A percentile compares a stretch with the other conserved stretches of the same genome.
phyloP scores from a whole-genome alignment of 2,888 invertebrate species.

The Trisateles emortualis region DNA sequence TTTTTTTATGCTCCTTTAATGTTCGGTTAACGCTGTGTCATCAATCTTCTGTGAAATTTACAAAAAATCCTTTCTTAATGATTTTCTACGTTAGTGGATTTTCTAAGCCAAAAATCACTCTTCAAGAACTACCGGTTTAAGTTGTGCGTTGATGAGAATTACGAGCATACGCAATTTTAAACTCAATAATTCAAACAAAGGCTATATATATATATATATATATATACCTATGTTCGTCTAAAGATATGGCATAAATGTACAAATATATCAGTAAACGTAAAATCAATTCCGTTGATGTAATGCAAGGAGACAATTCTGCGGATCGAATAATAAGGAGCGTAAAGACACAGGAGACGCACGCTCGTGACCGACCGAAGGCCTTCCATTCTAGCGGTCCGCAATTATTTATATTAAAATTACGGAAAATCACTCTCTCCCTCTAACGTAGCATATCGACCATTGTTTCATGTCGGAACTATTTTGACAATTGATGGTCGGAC shows the following conservation, averaged over 20 bases:
- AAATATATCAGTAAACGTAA: constrained; percentile 24
- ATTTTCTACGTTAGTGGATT: too few relatives aligned
- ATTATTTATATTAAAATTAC: constrained; percentile 76
- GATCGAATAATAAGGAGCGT: constrained; percentile 57
- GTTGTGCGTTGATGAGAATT: too few relatives aligned
- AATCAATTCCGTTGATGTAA: constrained; percentile 42
- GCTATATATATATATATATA: background rate
- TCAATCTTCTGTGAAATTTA: too few relatives aligned
- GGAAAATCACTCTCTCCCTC: constrained; percentile 72
- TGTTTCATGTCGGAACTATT: constrained; percentile 67
- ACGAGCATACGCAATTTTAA: background rate
- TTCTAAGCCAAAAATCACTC: too few relatives aligned
- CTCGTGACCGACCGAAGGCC: constrained; percentile 71
- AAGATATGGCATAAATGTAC: background rate
- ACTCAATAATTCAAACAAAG: background rate
- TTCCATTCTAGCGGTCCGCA: constrained; percentile 67
- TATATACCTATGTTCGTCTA: background rate
- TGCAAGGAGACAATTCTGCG: constrained; percentile 49
- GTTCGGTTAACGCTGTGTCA: too few relatives aligned
- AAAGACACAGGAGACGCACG: constrained; percentile 59
- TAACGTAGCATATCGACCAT: constrained; percentile 60
- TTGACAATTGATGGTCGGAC: constrained; percentile 65
- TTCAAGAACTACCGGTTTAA: too few relatives aligned
- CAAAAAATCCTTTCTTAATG: too few relatives aligned
- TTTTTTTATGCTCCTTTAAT: too few relatives aligned